Base-by-base conservation (phyloP, 2,888 invertebrate genomes). In the Adelphocoris suturalis region DNA sequence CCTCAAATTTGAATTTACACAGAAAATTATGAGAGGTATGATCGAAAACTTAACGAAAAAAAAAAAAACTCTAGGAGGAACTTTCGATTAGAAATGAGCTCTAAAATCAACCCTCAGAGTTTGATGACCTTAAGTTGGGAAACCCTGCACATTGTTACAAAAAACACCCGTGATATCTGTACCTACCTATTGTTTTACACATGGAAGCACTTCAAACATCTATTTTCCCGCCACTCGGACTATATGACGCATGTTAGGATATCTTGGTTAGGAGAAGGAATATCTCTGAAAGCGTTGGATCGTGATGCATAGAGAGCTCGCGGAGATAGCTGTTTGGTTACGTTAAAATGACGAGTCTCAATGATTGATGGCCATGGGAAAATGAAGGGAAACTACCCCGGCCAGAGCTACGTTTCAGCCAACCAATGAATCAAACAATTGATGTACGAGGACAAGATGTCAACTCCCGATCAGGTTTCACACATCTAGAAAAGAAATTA, bases 371-470 rank as follows among this genome's bases (percentile, higher is more conserved):
- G 85, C 61, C 37, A 4, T n/a, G 37, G 85, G 85, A 28, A 85
- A 85, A 85, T 85, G 85, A 85, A 61, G 85, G 85, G 85, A 61
- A 85, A 85, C 82, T 82, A 82, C 23, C 13, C 61, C 23, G 27
- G 85, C 57, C 57, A 52, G 37, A 37, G 85, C 57, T 57, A 14
- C 46, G 57, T 85, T 85, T 85, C 85, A 85, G 61, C 85, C 57
- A 85, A 61, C 85, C 85, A 52, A 85, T 85, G 85, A 85, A 85
- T 85, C 85, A 85, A 61, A 85, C 85, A 61, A 85, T 85, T 85
- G 85, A 85, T 85, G 85, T 85, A 85, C 85, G 85, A 85, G 85
- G 85, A 85, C 85, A 85, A 57, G 85, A 85, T 85, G 85, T 85
- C 85, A 85, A 37, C 85, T 85, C 85, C 52, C 85, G 37, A 85